Percentiles rank a stretch among this genome's conserved stretches.
Evolutionary conservation across 2,113 vertebrate genomes (phyloP).

Genomic region (Urocolius indicus): DNA sequence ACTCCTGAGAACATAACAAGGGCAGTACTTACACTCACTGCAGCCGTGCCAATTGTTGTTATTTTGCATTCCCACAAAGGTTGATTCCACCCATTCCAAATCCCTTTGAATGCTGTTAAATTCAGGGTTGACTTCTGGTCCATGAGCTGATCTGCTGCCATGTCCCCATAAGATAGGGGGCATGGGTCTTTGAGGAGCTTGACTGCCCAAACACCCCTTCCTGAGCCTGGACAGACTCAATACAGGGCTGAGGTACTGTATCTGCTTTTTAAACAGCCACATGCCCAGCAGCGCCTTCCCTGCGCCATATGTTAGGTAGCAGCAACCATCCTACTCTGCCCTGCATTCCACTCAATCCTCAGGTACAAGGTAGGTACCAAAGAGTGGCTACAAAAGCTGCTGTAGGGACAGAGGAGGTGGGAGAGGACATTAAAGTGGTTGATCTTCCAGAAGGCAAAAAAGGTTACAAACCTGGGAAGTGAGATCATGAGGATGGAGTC

Average conservation of each 20-base stretch:
- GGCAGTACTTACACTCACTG: neutral
- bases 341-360: neutral
- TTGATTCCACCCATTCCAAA: neutral
- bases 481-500: neutral
- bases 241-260: fast-evolving
- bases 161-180: neutral
- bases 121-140: neutral
- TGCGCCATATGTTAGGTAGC: neutral
- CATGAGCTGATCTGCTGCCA: neutral
- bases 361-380: neutral
- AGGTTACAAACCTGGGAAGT: neutral
- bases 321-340: neutral
- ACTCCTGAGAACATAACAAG: neutral
- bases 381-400: neutral
- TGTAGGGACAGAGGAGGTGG: neutral
- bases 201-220: neutral
- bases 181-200: neutral
- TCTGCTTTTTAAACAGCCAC: neutral
- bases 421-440: neutral
- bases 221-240: neutral
- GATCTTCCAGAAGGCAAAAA: neutral
- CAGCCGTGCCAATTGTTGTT: neutral
- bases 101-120: neutral
- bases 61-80: neutral
- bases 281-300: neutral